A percentile compares a stretch with the other conserved stretches of the same genome.
These are phyloP conservation scores for Anastatus disparis DNA, from an alignment of 1,140 invertebrate genomes.

Conservation along the genomic window DNA sequence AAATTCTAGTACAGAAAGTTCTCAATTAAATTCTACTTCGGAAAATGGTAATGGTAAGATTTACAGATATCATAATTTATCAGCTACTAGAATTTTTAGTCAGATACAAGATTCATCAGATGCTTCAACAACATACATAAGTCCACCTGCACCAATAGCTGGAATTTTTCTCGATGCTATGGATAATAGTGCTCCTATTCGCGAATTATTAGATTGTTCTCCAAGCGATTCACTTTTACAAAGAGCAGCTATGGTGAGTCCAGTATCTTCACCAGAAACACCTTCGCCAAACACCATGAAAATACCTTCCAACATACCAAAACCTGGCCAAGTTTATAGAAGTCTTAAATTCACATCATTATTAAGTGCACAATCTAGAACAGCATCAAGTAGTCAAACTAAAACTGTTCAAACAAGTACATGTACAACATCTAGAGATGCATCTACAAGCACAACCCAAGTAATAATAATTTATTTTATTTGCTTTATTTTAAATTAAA, in stretches of 20 bases:
- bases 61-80: conserved; percentile 29
- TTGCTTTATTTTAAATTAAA: no score
- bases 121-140: conserved; percentile 60
- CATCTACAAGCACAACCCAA: no score
- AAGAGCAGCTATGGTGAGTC: conserved; percentile 48
- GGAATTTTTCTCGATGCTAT: conserved; percentile 35
- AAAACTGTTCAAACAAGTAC: background rate
- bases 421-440: background rate
- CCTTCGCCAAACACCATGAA: conserved; percentile 60
- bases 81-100: conserved; percentile 39
- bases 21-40: conserved; percentile 43
- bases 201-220: conserved; percentile 58
- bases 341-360: conserved; percentile 41
- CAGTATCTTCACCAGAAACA: conserved; percentile 63
- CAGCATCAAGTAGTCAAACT: no score
- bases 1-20: conserved; percentile 55
- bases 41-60: conserved; percentile 25
- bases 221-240: conserved; percentile 38
- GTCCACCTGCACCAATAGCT: conserved; percentile 51
- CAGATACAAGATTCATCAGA: conserved; percentile 57
- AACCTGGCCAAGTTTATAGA: conserved; percentile 41
- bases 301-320: conserved; percentile 57
- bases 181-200: conserved; percentile 52
- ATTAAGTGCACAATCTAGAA: conserved; percentile 9
- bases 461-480: no score